Evolutionary conservation across 2,113 vertebrate genomes (phyloP).

Genomic region (Vireo altiloquus): DNA sequence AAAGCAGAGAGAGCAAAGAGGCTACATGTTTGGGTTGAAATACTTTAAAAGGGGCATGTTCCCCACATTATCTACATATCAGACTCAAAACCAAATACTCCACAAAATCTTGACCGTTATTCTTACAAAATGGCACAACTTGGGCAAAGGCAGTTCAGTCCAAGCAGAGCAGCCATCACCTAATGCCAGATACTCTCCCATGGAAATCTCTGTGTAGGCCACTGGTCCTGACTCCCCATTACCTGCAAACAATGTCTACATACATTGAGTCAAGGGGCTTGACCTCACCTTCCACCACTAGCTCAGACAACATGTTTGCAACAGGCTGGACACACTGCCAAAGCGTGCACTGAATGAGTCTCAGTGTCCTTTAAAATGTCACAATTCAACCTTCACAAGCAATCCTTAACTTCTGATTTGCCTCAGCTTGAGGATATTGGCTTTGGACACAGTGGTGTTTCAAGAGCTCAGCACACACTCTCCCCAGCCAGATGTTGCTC

Average conservation of each 20-base stretch:
- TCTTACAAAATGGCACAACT: background rate
- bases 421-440: background rate
- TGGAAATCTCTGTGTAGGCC: background rate
- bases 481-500: background rate
- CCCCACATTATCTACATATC: background rate
- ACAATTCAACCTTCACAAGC: background rate
- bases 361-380: background rate
- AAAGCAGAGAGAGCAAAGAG: background rate
- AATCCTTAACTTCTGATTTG: background rate
- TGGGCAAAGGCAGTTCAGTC: background rate
- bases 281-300: background rate
- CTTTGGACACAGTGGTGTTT: background rate
- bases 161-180: background rate
- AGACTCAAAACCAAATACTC: background rate
- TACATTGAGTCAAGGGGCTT: background rate
- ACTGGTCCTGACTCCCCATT: background rate
- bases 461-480: background rate
- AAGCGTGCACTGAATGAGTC: rapidly evolving
- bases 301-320: background rate
- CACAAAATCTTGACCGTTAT: background rate
- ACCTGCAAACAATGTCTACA: background rate
- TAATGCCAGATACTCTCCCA: background rate
- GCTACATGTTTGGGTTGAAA: background rate
- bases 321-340: background rate
- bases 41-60: background rate